Evolutionary conservation across 2,113 vertebrate species (phyloP).

Genomic region (Siphamia tubifer): DNA sequence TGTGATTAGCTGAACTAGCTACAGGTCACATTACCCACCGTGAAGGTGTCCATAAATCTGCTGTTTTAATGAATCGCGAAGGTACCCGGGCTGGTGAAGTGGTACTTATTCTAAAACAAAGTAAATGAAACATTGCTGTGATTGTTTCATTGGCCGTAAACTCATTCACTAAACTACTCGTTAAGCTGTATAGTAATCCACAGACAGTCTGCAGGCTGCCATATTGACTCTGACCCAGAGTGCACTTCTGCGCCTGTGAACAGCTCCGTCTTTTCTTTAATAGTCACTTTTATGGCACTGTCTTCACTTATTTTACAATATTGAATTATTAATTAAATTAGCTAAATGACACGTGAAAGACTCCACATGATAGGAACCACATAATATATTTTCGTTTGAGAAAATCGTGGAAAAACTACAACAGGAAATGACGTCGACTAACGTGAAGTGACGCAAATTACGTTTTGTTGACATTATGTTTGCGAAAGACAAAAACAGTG

Average conservation of each 20-base stretch:
- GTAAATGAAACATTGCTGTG: conserved; percentile 66
- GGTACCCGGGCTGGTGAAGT: conserved; percentile 36
- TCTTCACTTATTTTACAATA: not conserved
- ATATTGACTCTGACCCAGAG: conserved; percentile 66
- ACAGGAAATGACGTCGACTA: conserved; percentile 42
- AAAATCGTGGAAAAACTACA: not conserved
- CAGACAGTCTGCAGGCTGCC: conserved; percentile 52
- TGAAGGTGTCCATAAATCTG: conserved; percentile 60
- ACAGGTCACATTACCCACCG: conserved; percentile 61
- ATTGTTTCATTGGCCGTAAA: not conserved
- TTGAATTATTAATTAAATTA: rapidly evolving
- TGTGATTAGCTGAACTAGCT: conserved; percentile 13
- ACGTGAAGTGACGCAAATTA: conserved; percentile 26
- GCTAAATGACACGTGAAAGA: not conserved
- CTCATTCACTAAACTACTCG: not conserved
- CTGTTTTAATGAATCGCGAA: conserved; percentile 51
- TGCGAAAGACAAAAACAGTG: conserved; percentile 75
- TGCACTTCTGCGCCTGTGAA: conserved; percentile 31
- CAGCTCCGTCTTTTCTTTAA: rapidly evolving
- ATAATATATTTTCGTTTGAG: rapidly evolving
- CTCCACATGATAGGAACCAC: rapidly evolving
- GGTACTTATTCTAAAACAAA: conserved; percentile 55
- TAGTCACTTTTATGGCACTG: not conserved
- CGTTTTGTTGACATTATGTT: conserved; percentile 82
- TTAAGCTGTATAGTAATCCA: conserved; percentile 50